Evolutionary conservation across 2,888 invertebrate species (phyloP).

Genomic region (Pterostichus madidus): DNA sequence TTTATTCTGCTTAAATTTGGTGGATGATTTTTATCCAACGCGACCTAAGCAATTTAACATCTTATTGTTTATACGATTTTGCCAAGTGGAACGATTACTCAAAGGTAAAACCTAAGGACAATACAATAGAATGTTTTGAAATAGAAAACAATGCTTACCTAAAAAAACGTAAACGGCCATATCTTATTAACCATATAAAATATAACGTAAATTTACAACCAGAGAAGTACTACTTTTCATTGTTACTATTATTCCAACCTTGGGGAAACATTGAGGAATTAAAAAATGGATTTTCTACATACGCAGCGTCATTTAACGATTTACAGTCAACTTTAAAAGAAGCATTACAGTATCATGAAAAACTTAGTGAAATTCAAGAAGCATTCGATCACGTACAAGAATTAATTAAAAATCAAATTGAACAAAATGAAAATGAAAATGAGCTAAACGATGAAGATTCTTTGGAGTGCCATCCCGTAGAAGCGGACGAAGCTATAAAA

Average conservation of each 20-base stretch:
- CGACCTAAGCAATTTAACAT: conserved; percentile 71
- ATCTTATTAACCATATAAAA: conserved; percentile 71
- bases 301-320: conserved; percentile 69
- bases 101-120: conserved; percentile 58
- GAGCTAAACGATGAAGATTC: conserved; percentile 36
- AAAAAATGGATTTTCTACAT: conserved; percentile 68
- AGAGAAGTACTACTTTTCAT: conserved; percentile 71
- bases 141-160: conserved; percentile 66
- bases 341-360: conserved; percentile 67
- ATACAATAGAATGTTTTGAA: conserved; percentile 58
- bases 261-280: conserved; percentile 70
- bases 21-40: conserved; percentile 71
- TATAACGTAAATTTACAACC: conserved; percentile 70
- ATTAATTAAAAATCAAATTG: conserved; percentile 50
- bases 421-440: conserved; percentile 51
- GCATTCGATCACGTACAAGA: conserved; percentile 64
- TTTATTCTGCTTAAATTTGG: conserved; percentile 70
- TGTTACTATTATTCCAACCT: conserved; percentile 70
- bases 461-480: conserved; percentile 58
- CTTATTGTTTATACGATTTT: conserved; percentile 69
- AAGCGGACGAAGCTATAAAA: conserved; percentile 69
- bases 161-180: conserved; percentile 70
- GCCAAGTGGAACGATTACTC: conserved; percentile 69
- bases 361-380: conserved; percentile 58
- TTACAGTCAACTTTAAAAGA: conserved; percentile 65